phyloP scores from a whole-genome alignment of 2,888 invertebrate species.

The Thyatira batis region DNA sequence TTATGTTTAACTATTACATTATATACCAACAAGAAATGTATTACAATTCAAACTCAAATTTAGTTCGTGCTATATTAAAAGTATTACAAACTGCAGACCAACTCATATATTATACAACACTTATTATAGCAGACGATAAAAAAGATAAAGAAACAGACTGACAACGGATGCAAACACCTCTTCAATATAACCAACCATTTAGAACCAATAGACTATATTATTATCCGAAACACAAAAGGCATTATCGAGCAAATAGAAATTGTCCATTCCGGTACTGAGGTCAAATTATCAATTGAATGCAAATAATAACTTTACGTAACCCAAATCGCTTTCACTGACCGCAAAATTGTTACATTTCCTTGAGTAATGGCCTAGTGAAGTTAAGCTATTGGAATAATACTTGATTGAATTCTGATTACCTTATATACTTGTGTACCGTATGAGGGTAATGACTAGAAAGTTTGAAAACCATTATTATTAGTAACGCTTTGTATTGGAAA shows the following conservation, averaged over 20 bases:
- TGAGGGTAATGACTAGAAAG: background rate
- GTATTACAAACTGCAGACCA: background rate
- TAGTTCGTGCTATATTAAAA: background rate
- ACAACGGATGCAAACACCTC: background rate
- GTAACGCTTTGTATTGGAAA: too few relatives aligned
- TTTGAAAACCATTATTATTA: background rate
- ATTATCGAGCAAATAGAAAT: conserved; percentile 30
- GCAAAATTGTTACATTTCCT: conserved; percentile 33
- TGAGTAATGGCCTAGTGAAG: conserved; percentile 14
- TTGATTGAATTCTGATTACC: background rate
- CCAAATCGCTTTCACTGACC: conserved; percentile 53
- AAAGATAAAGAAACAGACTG: background rate
- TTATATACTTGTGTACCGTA: background rate
- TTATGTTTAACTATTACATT: too few relatives aligned
- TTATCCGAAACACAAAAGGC: conserved; percentile 1
- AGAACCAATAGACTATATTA: background rate
- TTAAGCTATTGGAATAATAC: background rate
- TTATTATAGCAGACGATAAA: background rate
- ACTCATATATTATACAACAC: background rate
- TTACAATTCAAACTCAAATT: too few relatives aligned
- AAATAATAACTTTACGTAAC: conserved; percentile 52
- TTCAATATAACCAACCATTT: background rate
- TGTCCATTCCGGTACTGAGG: conserved; percentile 32
- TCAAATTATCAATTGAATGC: conserved; percentile 31
- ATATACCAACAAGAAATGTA: too few relatives aligned